Percentiles rank a stretch among this genome's conserved stretches.
Conservation (phyloP, 2,888 invertebrate species). For the Perizoma affinitatum region DNA sequence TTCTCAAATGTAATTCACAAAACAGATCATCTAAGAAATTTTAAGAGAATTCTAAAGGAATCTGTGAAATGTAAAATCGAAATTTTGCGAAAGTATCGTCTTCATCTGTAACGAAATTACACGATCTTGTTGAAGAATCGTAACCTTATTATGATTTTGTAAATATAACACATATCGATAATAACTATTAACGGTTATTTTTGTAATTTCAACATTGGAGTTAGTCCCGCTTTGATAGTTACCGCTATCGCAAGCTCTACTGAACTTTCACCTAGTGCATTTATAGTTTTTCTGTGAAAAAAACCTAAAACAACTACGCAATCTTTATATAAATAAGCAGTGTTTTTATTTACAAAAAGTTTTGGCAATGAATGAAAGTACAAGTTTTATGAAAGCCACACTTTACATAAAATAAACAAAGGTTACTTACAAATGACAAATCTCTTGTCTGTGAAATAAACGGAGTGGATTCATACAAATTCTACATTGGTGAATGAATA, state of each 20-base stretch:
- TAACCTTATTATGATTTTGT: conserved; percentile 32
- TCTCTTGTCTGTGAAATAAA: no score
- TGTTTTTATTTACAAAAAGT: no score
- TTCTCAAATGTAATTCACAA: conserved; percentile 9
- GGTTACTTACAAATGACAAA: no score
- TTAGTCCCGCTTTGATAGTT: conserved; percentile 41
- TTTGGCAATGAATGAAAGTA: no score
- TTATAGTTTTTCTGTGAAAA: conserved; percentile 23
- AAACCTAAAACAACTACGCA: not conserved
- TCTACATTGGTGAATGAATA: conserved; percentile 26
- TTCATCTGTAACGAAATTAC: not conserved
- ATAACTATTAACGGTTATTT: conserved; percentile 38
- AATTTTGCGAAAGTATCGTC: not conserved
- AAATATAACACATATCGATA: conserved; percentile 29
- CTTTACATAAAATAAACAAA: no score
- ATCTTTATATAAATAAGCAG: no score
- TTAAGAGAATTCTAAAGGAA: not conserved
- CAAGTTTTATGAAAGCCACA: no score
- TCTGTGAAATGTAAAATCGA: not conserved
- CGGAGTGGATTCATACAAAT: conserved; percentile 13
- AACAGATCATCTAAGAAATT: not conserved
- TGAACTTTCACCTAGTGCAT: conserved; percentile 47
- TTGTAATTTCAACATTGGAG: conserved; percentile 31
- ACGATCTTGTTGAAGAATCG: conserved; percentile 2
- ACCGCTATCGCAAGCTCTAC: conserved; percentile 45